Evolutionary conservation across 2,113 vertebrate genomes (phyloP).

Genomic region (Zeus faber): DNA sequence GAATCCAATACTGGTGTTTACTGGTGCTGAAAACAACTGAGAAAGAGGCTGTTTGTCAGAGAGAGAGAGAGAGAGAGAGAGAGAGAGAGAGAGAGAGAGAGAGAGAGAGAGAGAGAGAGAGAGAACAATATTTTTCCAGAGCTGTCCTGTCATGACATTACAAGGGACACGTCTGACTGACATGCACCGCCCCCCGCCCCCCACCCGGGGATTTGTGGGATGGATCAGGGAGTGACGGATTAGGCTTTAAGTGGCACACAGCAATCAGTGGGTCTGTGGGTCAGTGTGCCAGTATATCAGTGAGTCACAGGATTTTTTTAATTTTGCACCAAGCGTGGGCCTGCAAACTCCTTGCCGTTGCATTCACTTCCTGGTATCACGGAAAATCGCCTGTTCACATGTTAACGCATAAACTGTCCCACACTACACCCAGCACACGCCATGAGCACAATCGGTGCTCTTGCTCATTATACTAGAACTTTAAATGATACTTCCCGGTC

Average conservation of each 20-base stretch:
- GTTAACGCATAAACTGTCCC: slow-evolving; percentile 1
- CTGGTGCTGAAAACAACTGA: too few relatives aligned
- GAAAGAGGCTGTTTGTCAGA: too few relatives aligned
- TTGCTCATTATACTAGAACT: too few relatives aligned
- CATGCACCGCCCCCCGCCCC: slow-evolving; percentile 30
- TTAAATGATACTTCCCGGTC: too few relatives aligned
- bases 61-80: neutral
- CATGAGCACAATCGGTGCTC: too few relatives aligned
- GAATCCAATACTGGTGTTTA: too few relatives aligned
- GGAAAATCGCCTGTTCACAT: slow-evolving; percentile 5
- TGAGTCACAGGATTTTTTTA: slow-evolving; percentile 76
- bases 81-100: neutral
- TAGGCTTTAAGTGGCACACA: slow-evolving; percentile 62
- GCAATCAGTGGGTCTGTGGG: slow-evolving; percentile 69
- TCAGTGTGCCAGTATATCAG: slow-evolving; percentile 85
- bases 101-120: slow-evolving; percentile 34
- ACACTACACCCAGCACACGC: slow-evolving; percentile 19
- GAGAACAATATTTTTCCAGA: slow-evolving; percentile 15
- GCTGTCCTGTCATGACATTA: slow-evolving; percentile 40
- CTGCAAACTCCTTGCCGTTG: slow-evolving; percentile 51
- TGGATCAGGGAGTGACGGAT: slow-evolving; percentile 65
- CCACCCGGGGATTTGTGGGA: slow-evolving; percentile 59
- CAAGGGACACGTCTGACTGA: slow-evolving; percentile 40
- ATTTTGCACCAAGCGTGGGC: slow-evolving; percentile 43
- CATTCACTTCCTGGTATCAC: slow-evolving; percentile 32